Evolutionary conservation across 1,140 invertebrate species (phyloP), one percentile per base, ranked within the genome.

Genomic region (Trichogramma pretiosum): DNA sequence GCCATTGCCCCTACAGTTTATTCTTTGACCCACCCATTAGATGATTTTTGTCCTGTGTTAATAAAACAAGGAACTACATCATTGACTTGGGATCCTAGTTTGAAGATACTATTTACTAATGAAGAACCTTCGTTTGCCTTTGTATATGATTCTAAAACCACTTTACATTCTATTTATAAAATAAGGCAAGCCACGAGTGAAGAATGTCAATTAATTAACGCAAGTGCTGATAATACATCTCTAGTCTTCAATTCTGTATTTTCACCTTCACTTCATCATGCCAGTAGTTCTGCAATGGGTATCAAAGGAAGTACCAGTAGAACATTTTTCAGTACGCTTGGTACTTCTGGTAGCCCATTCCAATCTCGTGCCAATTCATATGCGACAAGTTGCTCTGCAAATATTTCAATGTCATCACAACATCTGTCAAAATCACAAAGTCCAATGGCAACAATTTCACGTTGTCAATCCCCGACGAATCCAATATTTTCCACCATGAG

Each of bases 31-130:
- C 89, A 94, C 77, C 89, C 90, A 1, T 70, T 94, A 23, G 86
- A 93, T 71, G 91, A 94, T 72, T 84, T 93, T 23, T 82, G 83
- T 43, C 90, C 90, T 4, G 77, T 93, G 23, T 72, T 92, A 5
- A 78, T 85, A 28, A 87, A 84, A 21, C 39, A 44, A 66, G 69
- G 67, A 37, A 54, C 45, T 45, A 49, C 72, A 46, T 70, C 58
- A 7, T 82, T 81, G 54, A 73, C 84, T 63, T 79, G 73, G 48
- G 78, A 84, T 56, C 72, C 74, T 9, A 74, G 73, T 56, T 61
- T 63, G 19, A 56, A 66, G 56, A 74, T 84, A 24, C 74, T 86
- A 22, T 85, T 79, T 56, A 79, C 80, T 3, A 76, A 72, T 57
- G 68, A 73, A 38, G 72, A 81, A 28, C 80, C 81, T 13, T 83